Evolutionary conservation across 2,113 vertebrate genomes (phyloP), one percentile per base, ranked within the genome.

Genomic region (Calypte anna): DNA sequence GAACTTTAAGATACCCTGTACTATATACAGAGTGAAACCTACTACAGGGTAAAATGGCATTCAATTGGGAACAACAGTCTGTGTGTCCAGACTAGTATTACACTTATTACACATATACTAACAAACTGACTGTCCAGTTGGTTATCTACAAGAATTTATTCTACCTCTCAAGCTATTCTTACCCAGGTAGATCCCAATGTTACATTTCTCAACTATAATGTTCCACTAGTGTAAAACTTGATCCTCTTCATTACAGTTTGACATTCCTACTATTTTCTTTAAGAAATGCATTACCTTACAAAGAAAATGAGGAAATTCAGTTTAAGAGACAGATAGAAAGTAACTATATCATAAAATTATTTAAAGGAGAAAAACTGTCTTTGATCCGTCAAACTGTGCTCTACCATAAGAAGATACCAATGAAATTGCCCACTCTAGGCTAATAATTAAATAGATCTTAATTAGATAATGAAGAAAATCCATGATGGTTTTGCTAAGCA

Each of bases 111-210:
- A 63, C 7, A 69, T 4, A 22, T 24, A 58, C 24, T 64, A 54
- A 79, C 10, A 84, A 62, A 75, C 0, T 13, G 5, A 30, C 10
- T 46, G 20, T 43, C 38, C 31, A 88, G 12, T 9, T 28, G 11
- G 3, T 7, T 63, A 17, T 36, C 57, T 59, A 46, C 77, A 81
- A 81, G 13, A 81, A 77, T 25, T 63, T 8, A 21, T 48, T 58
- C 20, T 48, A 46, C 7, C 9, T 20, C 25, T 84, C 33, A 57
- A 87, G 83, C 14, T 59, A 24, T 22, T 64, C 8, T 28, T 55
- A 54, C 3, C 3, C 46, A 66, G 18, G 77, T 16, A 77, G 86
- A 51, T 46, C 1, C 3, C 1, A 0, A 3, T 19, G 23, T 51
- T 40, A 0, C 5, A 48, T 28, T 74, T 61, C 54, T 87, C 61